A percentile compares a stretch with the other conserved stretches of the same genome.
Conservation (phyloP, 2,113 vertebrate genomes). For the Pterocles gutturalis region DNA sequence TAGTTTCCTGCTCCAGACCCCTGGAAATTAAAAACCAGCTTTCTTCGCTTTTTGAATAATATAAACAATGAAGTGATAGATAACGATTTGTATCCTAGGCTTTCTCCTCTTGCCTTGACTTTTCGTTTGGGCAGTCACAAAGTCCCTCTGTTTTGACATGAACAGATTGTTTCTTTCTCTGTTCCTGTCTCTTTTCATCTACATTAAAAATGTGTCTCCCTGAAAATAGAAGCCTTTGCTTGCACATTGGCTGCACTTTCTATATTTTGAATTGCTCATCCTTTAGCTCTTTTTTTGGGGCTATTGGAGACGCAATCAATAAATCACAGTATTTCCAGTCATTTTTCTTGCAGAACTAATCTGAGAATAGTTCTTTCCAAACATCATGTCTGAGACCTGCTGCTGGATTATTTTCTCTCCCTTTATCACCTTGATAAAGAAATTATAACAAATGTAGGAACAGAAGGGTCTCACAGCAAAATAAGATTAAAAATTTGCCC, state of each 20-base stretch:
- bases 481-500: not conserved
- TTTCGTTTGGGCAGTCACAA: not conserved
- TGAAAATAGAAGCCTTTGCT: constrained; percentile 35
- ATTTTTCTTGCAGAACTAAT: constrained; percentile 15
- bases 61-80: not conserved
- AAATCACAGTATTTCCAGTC: constrained; percentile 19
- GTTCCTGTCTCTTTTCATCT: not conserved
- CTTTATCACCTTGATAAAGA: not conserved
- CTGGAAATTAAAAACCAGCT: not conserved
- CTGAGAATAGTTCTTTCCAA: constrained; percentile 8
- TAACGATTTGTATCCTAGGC: not conserved
- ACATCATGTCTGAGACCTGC: not conserved
- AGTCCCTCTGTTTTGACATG: constrained; percentile 9
- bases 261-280: not conserved
- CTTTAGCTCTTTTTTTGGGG: not conserved
- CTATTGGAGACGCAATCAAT: not conserved
- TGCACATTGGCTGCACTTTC: not conserved
- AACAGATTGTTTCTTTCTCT: constrained; percentile 28
- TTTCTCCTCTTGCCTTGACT: not conserved
- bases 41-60: not conserved
- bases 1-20: not conserved
- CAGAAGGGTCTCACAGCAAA: not conserved
- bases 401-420: not conserved
- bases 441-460: not conserved
- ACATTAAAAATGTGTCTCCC: not conserved